These are phyloP conservation scores for Cordilura impudica DNA, from an alignment of 2,888 invertebrate genomes.

Conservation along the genomic window DNA sequence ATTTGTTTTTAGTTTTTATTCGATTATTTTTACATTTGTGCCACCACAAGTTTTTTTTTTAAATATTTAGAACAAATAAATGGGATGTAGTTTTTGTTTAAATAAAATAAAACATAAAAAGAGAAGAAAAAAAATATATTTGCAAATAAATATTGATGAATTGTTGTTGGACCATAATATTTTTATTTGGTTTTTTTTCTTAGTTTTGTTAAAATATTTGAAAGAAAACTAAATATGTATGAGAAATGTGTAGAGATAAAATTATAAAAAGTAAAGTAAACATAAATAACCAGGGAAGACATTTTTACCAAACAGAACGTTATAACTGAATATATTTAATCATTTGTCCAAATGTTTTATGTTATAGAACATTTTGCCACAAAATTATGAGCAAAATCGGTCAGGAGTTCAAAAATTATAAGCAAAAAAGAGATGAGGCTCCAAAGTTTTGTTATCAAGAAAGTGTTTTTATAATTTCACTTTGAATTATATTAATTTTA, in stretches of 20 bases:
- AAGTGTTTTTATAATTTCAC: too few relatives aligned
- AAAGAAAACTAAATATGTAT: slow-evolving; percentile 28
- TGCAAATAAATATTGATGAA: slow-evolving; percentile 73
- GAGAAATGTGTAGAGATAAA: slow-evolving; percentile 22
- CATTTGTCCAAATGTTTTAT: too few relatives aligned
- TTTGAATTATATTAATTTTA: too few relatives aligned
- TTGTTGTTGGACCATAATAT: slow-evolving; percentile 43
- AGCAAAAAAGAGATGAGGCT: too few relatives aligned
- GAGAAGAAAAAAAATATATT: slow-evolving; percentile 73
- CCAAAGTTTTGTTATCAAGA: too few relatives aligned
- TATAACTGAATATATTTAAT: too few relatives aligned
- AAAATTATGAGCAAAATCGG: too few relatives aligned
- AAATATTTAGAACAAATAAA: slow-evolving; percentile 55
- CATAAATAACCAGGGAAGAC: slow-evolving; percentile 18
- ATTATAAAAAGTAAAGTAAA: neutral
- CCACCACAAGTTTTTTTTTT: slow-evolving; percentile 71
- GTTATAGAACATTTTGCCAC: too few relatives aligned
- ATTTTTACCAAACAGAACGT: too few relatives aligned
- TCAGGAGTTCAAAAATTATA: too few relatives aligned
- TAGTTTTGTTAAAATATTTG: slow-evolving; percentile 17
- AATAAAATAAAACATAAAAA: slow-evolving; percentile 70
- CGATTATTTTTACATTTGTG: slow-evolving; percentile 68
- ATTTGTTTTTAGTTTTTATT: slow-evolving; percentile 44
- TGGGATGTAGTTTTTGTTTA: slow-evolving; percentile 63
- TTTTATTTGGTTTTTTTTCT: slow-evolving; percentile 41